Percentiles rank a stretch among this genome's conserved stretches.
Evolutionary conservation across 2,797 vertebrate species (phyloP).

Genomic region (Fistularia tabacaria): DNA sequence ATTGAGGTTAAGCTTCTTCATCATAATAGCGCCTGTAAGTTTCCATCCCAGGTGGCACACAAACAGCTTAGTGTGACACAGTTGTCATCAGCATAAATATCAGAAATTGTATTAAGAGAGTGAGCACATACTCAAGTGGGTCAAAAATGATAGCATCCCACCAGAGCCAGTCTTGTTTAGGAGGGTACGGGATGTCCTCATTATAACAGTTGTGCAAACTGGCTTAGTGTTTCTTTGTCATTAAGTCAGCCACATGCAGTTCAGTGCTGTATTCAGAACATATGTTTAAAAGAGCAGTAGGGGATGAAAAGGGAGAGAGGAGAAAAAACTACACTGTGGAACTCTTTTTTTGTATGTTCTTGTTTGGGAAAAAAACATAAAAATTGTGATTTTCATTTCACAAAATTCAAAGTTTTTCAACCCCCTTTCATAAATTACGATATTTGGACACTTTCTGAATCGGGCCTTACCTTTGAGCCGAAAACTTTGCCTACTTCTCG

Average conservation of each 20-base stretch:
- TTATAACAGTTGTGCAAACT: conserved; percentile 45
- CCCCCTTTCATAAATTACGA: too few relatives aligned
- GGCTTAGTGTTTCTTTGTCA: conserved; percentile 35
- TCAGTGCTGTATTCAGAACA: too few relatives aligned
- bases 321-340: too few relatives aligned
- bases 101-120: conserved; percentile 48
- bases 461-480: too few relatives aligned
- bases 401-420: too few relatives aligned
- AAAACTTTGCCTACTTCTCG: too few relatives aligned
- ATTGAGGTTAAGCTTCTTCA: conserved; percentile 60
- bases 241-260: neutral
- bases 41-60: conserved; percentile 65
- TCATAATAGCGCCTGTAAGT: conserved; percentile 63
- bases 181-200: conserved; percentile 44
- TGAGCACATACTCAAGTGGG: conserved; percentile 42
- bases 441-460: too few relatives aligned
- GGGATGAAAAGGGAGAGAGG: neutral
- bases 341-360: too few relatives aligned
- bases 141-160: conserved; percentile 55
- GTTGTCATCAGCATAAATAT: conserved; percentile 44
- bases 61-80: conserved; percentile 57
- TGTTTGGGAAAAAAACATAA: too few relatives aligned
- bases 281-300: neutral
- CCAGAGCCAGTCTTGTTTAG: conserved; percentile 54
- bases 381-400: too few relatives aligned